Evolutionary conservation across 2,113 vertebrate genomes (phyloP).

Genomic region (Plectropomus leopardus): DNA sequence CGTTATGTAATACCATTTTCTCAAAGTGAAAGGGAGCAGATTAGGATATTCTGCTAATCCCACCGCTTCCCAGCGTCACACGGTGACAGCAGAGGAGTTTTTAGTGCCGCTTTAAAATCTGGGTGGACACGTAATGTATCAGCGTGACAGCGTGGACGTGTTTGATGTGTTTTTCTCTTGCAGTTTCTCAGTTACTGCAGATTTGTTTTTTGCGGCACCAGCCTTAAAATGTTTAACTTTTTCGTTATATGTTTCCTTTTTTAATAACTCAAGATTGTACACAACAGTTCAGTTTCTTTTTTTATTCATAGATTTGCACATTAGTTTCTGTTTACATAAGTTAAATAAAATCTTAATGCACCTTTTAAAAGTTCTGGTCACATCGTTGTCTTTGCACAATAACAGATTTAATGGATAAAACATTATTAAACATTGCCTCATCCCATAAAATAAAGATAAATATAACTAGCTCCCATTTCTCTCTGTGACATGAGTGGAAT

Average conservation of each 20-base stretch:
- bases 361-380: neutral
- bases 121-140: neutral
- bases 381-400: neutral
- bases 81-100: slow-evolving; percentile 2
- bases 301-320: neutral
- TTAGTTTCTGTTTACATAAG: neutral
- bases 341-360: neutral
- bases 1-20: slow-evolving; percentile 78
- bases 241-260: neutral
- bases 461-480: neutral
- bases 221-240: neutral
- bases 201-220: neutral
- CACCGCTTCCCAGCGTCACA: neutral
- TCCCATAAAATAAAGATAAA: neutral
- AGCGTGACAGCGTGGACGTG: too few species aligned
- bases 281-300: neutral
- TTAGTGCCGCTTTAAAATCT: neutral
- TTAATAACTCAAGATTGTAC: neutral
- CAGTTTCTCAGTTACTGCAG: too few species aligned
- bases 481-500: neutral
- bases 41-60: slow-evolving; percentile 76
- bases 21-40: slow-evolving; percentile 72
- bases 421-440: too few species aligned
- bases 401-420: neutral
- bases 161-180: neutral